Base-by-base conservation (phyloP, 2,797 vertebrate species). In the Coilia nasus region DNA sequence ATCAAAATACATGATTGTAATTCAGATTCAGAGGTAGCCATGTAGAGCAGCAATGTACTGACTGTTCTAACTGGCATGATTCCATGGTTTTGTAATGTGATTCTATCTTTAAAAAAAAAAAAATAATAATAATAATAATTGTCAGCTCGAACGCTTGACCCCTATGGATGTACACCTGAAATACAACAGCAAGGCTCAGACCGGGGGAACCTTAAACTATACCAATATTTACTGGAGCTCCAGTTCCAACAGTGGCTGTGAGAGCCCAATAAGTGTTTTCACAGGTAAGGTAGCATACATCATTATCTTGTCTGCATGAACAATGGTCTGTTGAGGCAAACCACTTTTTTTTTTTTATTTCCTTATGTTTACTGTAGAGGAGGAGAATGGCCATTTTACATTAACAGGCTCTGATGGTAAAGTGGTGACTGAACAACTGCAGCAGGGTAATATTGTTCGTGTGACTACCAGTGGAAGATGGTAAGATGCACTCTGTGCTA, bases 171-270 rank as follows among this genome's bases (percentile, higher is more conserved):
- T 60, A 81, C 35, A 89, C 60, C 86, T 59, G 44, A 85, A 87
- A 44, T 71, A 64, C 44, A 86, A 6, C 67, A 89, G 88, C 80
- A 87, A 86, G 62, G 86, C 87, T 7, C 50, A 62, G 50, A 84
- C 90, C 60, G 86, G 89, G 1, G 83, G 84, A 47, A 83, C 83
- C n/a, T 82, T 90, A 75, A 31, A 71, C 71, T 83, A 90, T 71
- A 85, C 85, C 5, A 83, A 88, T 78, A 88, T 81, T 12, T 87
- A 87, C 78, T 89, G 88, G 91, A 85, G 78, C 84, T 78, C 87
- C 54, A 83, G 81, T 50, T 86, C 81, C 10, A 25, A 86, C 23
- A 83, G 59, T 60, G 28, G 50, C 71, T 21, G 19, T 3, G 35
- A 87, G 31, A 82, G 81, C n/a, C 56, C 56, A 19, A 47, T 87